Base-by-base conservation (phyloP, 92 coral and sea anemone species). In the Phymanthus crucifer region DNA sequence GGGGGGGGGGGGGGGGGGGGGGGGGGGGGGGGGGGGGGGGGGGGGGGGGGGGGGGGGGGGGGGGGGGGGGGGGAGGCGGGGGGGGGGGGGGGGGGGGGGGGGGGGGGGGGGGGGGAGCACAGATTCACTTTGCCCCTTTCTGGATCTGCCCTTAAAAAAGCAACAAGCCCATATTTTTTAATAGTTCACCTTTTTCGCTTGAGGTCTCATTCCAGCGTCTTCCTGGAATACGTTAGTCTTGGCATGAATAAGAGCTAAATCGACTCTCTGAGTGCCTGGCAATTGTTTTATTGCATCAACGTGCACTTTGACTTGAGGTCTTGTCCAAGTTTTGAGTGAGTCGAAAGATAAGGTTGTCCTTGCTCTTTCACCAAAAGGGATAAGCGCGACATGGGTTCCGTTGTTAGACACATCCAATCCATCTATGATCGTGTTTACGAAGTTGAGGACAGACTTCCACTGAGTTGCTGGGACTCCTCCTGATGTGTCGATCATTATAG, bases 371-470 rank as follows among this genome's bases (percentile, higher is more conserved):
- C 89, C 67, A 78, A 85, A 89, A 0, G 87, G 77, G 17, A 92
- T 72, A 8, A 92, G 64, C 24, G 87, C 97, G n/a, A 92, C 87
- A 33, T 93, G 85, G 19, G 97, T 82, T 33, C 93, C 93, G 50
- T 79, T 75, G 13, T 87, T n/a, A 14, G 97, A 89, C 33, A 92
- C 84, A 32, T 80, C 89, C 72, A 92, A 89, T 0, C 91, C 91
- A 66, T 81, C 69, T 2, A 87, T 90, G 31, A 89, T 54, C 13
- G 70, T 75, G 79, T 86, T 79, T 50, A 92, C 70, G 79, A 82
- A 92, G 47, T 52, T 70, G 31, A 86, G 83, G 77, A 92, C 86
- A 48, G 66, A 27, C 32, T 80, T 79, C 97, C 97, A 92, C 48
- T 85, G 87, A 31, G 73, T 74, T 24, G 87, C 65, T 47, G 86